A percentile compares a stretch with the other conserved stretches of the same genome.
Evolutionary conservation across 2,797 vertebrate species (phyloP).

Genomic region (Holocentrus rufus): DNA sequence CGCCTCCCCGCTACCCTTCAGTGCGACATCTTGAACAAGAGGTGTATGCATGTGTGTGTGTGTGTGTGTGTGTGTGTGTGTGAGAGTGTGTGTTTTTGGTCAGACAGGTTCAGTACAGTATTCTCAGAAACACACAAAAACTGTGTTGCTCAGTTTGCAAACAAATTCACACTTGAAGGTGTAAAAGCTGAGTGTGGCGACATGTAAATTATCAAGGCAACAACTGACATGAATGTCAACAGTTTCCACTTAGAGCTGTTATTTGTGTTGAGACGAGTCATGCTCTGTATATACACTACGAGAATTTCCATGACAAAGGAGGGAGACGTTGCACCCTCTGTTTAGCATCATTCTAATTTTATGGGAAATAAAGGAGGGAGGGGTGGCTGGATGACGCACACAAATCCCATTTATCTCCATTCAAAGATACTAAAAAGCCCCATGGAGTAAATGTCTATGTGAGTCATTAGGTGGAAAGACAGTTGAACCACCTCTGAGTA

Average conservation of each 20-base stretch:
- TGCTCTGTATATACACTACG: constrained; percentile 11
- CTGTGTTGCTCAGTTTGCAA: not conserved
- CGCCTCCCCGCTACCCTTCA: constrained; percentile 50
- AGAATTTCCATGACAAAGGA: constrained; percentile 62
- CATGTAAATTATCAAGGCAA: not conserved
- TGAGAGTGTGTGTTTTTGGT: not conserved
- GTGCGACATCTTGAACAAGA: constrained; percentile 59
- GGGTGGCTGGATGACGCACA: constrained; percentile 23
- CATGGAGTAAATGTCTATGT: too few relatives aligned
- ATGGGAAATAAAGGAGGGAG: constrained; percentile 54
- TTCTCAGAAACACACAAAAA: not conserved
- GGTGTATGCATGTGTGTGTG: constrained; percentile 39
- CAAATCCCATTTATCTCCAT: not conserved
- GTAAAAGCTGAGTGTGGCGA: not conserved
- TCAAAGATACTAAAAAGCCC: too few relatives aligned
- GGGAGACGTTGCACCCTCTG: constrained; percentile 25
- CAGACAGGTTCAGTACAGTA: not conserved
- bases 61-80: constrained; percentile 18
- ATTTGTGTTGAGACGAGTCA: constrained; percentile 53
- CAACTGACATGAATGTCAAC: constrained; percentile 17
- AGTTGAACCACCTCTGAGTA: too few relatives aligned
- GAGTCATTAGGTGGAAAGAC: too few relatives aligned
- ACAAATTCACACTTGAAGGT: not conserved
- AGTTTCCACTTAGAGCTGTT: constrained; percentile 44
- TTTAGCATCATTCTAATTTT: constrained; percentile 65